phyloP scores from a whole-genome alignment of 2,113 vertebrate species.

The Malurus elegans region DNA sequence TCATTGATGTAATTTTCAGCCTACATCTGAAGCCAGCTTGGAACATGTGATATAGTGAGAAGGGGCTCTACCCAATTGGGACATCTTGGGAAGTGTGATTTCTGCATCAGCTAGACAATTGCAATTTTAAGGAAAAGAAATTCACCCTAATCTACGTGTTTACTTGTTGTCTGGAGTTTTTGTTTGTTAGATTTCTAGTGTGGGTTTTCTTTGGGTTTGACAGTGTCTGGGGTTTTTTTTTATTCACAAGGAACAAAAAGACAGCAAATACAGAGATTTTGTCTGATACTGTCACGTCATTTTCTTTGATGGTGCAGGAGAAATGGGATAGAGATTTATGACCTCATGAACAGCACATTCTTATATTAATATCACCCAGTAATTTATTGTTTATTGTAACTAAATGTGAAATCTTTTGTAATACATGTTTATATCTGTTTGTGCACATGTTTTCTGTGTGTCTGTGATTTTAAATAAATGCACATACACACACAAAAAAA shows the following conservation, averaged over 20 bases:
- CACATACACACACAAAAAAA: neutral
- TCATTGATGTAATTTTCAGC: neutral
- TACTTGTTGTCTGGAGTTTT: neutral
- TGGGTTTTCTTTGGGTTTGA: neutral
- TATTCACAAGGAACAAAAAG: neutral
- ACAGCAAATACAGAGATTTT: neutral
- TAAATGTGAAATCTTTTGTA: neutral
- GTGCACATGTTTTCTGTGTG: neutral
- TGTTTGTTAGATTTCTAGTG: neutral
- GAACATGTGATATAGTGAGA: neutral
- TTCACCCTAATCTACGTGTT: neutral
- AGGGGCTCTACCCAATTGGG: fast-evolving
- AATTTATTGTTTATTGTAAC: neutral
- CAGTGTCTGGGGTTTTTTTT: neutral
- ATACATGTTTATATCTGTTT: neutral
- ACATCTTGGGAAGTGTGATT: fast-evolving
- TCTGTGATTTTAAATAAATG: neutral
- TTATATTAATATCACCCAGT: neutral
- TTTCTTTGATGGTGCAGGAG: neutral
- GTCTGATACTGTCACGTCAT: neutral
- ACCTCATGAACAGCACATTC: neutral
- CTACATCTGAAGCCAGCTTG: neutral
- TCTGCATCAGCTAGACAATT: neutral
- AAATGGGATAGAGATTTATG: neutral
- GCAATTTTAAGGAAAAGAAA: neutral